Conservation (phyloP, 2,888 invertebrate species). For the Epinotia bilunana region DNA sequence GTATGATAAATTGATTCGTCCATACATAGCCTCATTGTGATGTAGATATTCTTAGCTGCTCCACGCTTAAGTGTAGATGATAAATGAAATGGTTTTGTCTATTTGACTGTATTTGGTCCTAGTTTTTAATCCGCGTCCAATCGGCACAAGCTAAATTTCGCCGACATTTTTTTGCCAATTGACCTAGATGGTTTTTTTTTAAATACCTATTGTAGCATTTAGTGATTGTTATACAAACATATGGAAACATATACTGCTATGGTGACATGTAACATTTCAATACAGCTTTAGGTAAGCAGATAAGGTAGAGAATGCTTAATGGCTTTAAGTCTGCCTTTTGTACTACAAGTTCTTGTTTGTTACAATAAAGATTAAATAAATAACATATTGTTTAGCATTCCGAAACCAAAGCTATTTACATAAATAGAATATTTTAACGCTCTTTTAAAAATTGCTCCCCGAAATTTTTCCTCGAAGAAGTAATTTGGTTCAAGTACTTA, state of each 20-base stretch:
- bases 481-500: not conserved
- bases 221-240: not conserved
- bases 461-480: not conserved
- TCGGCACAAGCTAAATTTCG: not conserved
- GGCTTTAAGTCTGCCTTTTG: too few relatives aligned
- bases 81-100: slow-evolving; percentile 66
- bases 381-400: not conserved
- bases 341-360: not conserved
- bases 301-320: too few relatives aligned
- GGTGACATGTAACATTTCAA: too few relatives aligned
- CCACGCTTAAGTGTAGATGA: slow-evolving; percentile 69
- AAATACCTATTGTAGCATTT: not conserved
- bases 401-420: not conserved
- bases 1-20: slow-evolving; percentile 82
- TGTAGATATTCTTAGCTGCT: slow-evolving; percentile 81
- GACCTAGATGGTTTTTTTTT: too few relatives aligned
- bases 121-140: slow-evolving; percentile 18
- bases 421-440: not conserved
- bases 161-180: not conserved
- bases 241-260: too few relatives aligned
- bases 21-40: slow-evolving; percentile 77
- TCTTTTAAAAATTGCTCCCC: not conserved
- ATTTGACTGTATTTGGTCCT: slow-evolving; percentile 32
- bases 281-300: too few relatives aligned
- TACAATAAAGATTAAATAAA: not conserved